Evolutionary conservation across 2,888 invertebrate species (phyloP).

Genomic region (Chymomyza caudatula): DNA sequence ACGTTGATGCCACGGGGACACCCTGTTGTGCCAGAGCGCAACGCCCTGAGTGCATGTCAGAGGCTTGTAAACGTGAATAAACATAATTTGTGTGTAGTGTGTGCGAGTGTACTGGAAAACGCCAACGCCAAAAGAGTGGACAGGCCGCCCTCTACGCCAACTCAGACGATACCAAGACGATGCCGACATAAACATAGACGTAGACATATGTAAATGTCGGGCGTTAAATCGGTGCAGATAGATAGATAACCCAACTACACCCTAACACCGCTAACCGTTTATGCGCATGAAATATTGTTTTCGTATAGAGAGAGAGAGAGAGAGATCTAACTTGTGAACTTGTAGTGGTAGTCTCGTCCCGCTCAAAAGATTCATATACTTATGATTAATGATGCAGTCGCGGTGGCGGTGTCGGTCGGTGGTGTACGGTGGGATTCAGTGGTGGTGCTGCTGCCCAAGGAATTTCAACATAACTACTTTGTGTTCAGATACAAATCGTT

Average conservation of each 20-base stretch:
- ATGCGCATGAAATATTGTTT: conserved; percentile 68
- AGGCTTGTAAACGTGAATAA: conserved; percentile 71
- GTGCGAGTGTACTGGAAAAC: conserved; percentile 49
- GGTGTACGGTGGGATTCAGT: too few species aligned
- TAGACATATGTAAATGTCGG: conserved; percentile 68
- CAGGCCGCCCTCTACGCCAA: background rate
- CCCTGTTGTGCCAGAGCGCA: conserved; percentile 55
- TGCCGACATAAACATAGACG: background rate
- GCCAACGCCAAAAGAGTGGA: conserved; percentile 40
- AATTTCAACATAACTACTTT: conserved; percentile 76
- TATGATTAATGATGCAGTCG: conserved; percentile 64
- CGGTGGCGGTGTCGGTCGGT: conserved; percentile 1
- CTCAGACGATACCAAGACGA: background rate
- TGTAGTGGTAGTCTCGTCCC: background rate
- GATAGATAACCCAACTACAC: conserved; percentile 37
- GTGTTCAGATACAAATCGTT: conserved; percentile 76
- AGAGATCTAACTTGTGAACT: conserved; percentile 24
- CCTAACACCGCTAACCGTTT: conserved; percentile 58
- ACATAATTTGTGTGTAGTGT: conserved; percentile 71
- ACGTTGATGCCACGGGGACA: conserved; percentile 62
- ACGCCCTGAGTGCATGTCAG: conserved; percentile 61
- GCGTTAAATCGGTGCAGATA: conserved; percentile 69
- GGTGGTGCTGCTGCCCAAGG: conserved; percentile 56
- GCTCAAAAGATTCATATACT: conserved; percentile 66
- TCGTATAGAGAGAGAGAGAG: conserved; percentile 33